phyloP scores from a whole-genome alignment of 2,797 vertebrate species.

The Sciurus vulgaris region DNA sequence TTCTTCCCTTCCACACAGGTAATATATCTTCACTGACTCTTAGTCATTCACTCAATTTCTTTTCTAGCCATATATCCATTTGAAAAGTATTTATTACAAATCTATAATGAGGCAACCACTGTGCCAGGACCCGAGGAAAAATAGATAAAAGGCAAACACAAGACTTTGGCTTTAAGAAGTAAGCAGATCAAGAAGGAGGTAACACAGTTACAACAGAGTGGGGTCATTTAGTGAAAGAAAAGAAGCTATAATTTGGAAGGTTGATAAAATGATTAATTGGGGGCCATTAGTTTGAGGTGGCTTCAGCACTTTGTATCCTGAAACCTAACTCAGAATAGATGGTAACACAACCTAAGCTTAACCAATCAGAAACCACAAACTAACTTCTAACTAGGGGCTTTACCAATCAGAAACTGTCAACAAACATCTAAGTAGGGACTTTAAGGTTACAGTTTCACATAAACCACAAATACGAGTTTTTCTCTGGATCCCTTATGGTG shows the following conservation, averaged over 20 bases:
- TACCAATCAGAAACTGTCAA: not conserved
- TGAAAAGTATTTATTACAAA: constrained; percentile 7
- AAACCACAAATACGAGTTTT: not conserved
- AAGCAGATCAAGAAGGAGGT: not conserved
- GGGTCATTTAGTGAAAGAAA: not conserved
- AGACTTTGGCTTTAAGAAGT: not conserved
- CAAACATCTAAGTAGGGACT: not conserved
- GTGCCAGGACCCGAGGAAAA: not conserved
- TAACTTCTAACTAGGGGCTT: not conserved
- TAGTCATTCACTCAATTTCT: not conserved
- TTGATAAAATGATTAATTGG: not conserved
- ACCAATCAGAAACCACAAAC: not conserved
- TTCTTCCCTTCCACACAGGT: not conserved
- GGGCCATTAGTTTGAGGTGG: not conserved
- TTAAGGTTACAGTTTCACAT: not conserved
- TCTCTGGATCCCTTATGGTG: not conserved
- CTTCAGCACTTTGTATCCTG: not conserved
- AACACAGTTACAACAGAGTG: not conserved
- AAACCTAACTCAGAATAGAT: not conserved
- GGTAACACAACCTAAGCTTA: not conserved
- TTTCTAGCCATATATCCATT: not conserved
- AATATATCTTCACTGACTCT: not conserved
- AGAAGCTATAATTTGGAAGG: not conserved
- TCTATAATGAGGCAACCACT: not conserved
- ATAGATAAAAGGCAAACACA: not conserved